Evolutionary conservation across 23 tunicate genomes (phyloP).

Genomic region (Oikopleura albicans): DNA sequence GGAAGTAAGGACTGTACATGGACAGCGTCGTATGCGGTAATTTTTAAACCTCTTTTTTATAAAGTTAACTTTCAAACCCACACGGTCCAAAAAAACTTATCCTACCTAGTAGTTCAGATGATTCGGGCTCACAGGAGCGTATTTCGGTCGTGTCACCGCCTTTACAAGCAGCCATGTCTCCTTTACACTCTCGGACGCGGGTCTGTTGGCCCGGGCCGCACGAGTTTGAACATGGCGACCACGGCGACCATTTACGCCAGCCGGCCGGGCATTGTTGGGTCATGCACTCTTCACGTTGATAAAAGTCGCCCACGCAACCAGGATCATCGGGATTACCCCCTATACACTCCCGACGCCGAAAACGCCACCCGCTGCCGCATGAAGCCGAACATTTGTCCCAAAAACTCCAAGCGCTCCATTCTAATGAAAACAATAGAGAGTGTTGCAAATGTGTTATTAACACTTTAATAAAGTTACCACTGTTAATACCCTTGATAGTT

Average conservation of each 20-base stretch:
- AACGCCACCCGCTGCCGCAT: background rate
- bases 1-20: too few relatives aligned
- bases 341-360: too few relatives aligned
- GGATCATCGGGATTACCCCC: background rate
- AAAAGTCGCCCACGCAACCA: background rate
- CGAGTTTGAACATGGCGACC: background rate
- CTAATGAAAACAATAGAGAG: too few relatives aligned
- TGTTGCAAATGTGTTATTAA: too few relatives aligned
- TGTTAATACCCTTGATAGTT: too few relatives aligned
- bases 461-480: too few relatives aligned
- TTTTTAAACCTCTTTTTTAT: too few relatives aligned
- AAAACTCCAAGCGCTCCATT: background rate
- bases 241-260: background rate
- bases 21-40: too few relatives aligned
- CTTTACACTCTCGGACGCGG: background rate
- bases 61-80: too few relatives aligned
- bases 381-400: background rate
- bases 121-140: background rate
- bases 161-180: background rate
- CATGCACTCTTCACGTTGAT: background rate
- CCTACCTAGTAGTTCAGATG: too few relatives aligned
- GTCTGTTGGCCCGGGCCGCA: background rate
- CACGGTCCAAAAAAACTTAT: too few relatives aligned
- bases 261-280: constrained; percentile 10
- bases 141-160: background rate